Base-by-base conservation (phyloP, 2,113 vertebrate genomes). In the Barbus barbus region DNA sequence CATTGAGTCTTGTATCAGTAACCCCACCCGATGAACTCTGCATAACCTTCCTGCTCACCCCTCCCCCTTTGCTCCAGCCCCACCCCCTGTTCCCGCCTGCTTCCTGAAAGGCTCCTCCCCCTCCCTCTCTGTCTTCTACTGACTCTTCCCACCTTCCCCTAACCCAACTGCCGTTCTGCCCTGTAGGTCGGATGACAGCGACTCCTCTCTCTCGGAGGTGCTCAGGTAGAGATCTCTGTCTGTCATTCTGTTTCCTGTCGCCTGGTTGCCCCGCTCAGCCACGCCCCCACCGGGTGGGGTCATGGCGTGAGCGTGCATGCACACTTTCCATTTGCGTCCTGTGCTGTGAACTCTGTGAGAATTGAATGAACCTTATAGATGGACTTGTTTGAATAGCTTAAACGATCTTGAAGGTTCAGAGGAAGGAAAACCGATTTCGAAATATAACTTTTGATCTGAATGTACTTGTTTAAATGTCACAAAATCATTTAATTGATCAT, bases 161-260 rank as follows among this genome's bases (percentile, higher is more conserved):
- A 96, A 96, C 94, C 94, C 95, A 94, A 95, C 95, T 96, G 94
- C 97, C 96, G 96, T 97, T 98, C 96, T 98, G 95, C 96, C 88
- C 95, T 96, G 93, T 96, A 99, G 98, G 98, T 99, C 97, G 92
- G 98, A 99, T 95, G 98, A 99, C 96, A 99, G 97, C 96, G 98
- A 99, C 94, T 98, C 97, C 96, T 98, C 97, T 96, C 95, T 98
- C 95, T 98, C 97, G 94, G 98, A 99, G 96, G 96, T 97, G 94
- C 96, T 97, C 97, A 99, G 98, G 98, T 99, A 99, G 95, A 97
- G 94, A 95, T 96, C 94, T 93, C 92, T 95, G 92, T 89, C 88
- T 88, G 82, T 83, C 83, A 78, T 81, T 84, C 56, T 79, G 53
- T 90, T 84, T 63, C 90, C 88, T 90, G 89, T 90, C 83, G 71